phyloP scores from a whole-genome alignment of 2,888 invertebrate species.

The Neuroscelio doddi region DNA sequence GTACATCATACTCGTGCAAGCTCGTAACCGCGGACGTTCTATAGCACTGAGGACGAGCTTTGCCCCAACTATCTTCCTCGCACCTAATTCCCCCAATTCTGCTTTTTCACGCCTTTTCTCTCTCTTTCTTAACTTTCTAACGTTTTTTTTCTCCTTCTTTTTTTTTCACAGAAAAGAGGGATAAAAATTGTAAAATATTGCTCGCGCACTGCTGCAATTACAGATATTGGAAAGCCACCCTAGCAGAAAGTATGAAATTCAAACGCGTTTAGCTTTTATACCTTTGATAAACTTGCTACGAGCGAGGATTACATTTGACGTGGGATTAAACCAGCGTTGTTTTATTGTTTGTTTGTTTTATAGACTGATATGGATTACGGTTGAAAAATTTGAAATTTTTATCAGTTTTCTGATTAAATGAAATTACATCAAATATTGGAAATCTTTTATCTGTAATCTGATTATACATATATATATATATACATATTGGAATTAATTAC shows the following conservation, averaged over 20 bases:
- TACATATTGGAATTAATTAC: not conserved
- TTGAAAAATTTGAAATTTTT: not conserved
- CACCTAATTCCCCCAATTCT: constrained; percentile 22
- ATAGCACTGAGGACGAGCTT: constrained; percentile 4
- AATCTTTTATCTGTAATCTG: constrained; percentile 3
- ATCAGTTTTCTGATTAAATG: too few species aligned
- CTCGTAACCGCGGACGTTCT: constrained; percentile 4
- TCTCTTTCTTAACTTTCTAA: constrained; percentile 16
- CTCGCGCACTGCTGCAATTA: constrained; percentile 52
- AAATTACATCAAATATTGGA: too few species aligned
- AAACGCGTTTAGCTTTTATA: constrained; percentile 6
- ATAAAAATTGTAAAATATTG: constrained; percentile 58
- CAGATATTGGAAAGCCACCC: constrained; percentile 56
- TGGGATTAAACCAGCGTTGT: constrained; percentile 13
- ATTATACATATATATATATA: not conserved
- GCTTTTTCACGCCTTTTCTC: constrained; percentile 17
- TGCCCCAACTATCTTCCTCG: constrained; percentile 16
- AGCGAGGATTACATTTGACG: constrained; percentile 20
- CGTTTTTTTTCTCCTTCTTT: constrained; percentile 4
- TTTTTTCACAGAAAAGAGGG: constrained; percentile 9
- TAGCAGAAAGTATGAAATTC: constrained; percentile 33
- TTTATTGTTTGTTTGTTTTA: constrained; percentile 14
- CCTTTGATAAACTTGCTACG: constrained; percentile 23
- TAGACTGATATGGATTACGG: not conserved
- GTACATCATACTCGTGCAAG: constrained; percentile 57